Percentiles rank a stretch among this genome's conserved stretches.
These are phyloP conservation scores for Epirrhoe tristata DNA, from an alignment of 2,888 invertebrate species.

Conservation along the genomic window DNA sequence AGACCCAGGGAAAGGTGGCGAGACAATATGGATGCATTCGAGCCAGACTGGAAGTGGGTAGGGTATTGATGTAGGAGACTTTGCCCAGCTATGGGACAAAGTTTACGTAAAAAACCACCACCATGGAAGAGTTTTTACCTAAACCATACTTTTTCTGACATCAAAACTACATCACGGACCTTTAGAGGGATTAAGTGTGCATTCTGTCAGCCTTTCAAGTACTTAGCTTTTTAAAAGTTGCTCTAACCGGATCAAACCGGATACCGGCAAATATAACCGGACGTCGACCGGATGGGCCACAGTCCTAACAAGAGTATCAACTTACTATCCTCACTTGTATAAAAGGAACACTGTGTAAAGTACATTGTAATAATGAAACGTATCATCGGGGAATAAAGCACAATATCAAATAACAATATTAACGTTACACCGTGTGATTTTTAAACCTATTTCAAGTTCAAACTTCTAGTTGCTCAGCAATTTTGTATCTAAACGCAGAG, in stretches of 20 bases:
- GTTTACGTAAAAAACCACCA: no score
- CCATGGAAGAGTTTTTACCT: no score
- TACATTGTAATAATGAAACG: neutral
- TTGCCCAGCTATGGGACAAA: no score
- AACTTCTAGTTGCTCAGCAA: neutral
- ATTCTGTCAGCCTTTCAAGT: constrained; percentile 50
- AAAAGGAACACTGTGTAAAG: neutral
- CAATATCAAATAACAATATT: neutral
- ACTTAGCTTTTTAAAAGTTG: constrained; percentile 48
- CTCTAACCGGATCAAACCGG: constrained; percentile 48
- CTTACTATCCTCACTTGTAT: constrained; percentile 8
- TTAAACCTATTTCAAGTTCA: neutral
- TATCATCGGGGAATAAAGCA: neutral
- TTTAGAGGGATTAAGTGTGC: constrained; percentile 47
- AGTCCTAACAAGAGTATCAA: constrained; percentile 6
- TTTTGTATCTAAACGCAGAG: neutral
- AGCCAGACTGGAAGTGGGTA: no score
- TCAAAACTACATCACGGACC: constrained; percentile 45
- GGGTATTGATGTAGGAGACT: no score
- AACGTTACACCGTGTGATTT: neutral
- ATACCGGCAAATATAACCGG: constrained; percentile 52
- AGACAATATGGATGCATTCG: no score
- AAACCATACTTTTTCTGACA: constrained; percentile 13
- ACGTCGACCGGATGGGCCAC: constrained; percentile 43
- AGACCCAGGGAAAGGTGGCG: no score